Evolutionary conservation across 2,888 invertebrate species (phyloP).

Genomic region (Magallana nippona): DNA sequence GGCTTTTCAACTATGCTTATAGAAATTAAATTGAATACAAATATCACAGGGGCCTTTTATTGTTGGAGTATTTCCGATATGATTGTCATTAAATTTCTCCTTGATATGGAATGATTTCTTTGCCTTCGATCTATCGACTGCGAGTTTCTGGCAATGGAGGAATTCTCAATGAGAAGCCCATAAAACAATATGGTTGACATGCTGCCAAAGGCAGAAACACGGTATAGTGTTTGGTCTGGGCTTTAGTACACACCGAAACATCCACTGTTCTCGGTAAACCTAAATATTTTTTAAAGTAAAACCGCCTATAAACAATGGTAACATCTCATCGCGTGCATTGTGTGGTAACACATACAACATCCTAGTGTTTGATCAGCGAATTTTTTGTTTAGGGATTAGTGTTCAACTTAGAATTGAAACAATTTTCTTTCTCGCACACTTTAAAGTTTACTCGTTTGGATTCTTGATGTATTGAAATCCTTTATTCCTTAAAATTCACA

Average conservation of each 20-base stretch:
- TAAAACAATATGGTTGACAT: constrained; percentile 3
- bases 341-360: too few relatives aligned
- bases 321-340: too few relatives aligned
- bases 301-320: too few relatives aligned
- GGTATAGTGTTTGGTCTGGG: neutral
- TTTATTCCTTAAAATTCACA: constrained; percentile 6
- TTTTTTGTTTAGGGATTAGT: too few relatives aligned
- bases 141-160: neutral
- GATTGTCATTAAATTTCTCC: constrained; percentile 23
- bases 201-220: neutral
- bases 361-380: too few relatives aligned
- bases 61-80: constrained; percentile 19
- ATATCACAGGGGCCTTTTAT: constrained; percentile 13
- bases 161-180: constrained; percentile 1
- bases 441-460: neutral
- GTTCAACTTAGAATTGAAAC: neutral
- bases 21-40: constrained; percentile 24
- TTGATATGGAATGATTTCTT: constrained; percentile 24
- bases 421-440: neutral
- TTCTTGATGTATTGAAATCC: neutral
- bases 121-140: constrained; percentile 29
- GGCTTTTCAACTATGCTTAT: constrained; percentile 31
- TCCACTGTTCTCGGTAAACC: too few relatives aligned
- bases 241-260: neutral
- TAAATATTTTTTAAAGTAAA: too few relatives aligned